Conservation (phyloP, 2,797 vertebrate species). For the Furcifer pardalis region DNA sequence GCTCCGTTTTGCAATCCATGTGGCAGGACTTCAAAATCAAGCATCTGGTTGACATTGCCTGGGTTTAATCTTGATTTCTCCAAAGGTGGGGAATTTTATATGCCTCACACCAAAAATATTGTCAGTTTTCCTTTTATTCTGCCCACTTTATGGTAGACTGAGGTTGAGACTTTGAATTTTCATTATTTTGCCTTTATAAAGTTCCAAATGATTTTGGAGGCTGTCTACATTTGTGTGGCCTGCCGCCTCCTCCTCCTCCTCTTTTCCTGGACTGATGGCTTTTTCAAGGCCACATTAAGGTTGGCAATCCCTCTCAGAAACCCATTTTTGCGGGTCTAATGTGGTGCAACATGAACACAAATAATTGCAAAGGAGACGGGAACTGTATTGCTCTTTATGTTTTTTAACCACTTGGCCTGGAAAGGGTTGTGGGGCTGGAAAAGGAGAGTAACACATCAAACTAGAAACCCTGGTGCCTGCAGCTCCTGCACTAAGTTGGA, state of each 20-base stretch:
- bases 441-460: not conserved
- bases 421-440: not conserved
- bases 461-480: not conserved
- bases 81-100: not conserved
- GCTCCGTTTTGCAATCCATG: too few species aligned
- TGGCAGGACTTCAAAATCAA: not conserved
- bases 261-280: not conserved
- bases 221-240: too few species aligned
- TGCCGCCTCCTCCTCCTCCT: not conserved
- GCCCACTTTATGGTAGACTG: not conserved
- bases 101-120: not conserved
- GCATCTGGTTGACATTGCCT: not conserved
- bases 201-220: not conserved
- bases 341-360: not conserved
- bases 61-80: not conserved
- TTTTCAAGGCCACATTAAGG: not conserved
- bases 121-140: not conserved
- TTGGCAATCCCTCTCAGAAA: not conserved
- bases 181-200: not conserved
- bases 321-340: conserved; percentile 8
- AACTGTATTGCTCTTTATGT: not conserved
- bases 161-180: too few species aligned
- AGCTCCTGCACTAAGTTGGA: conserved; percentile 1
- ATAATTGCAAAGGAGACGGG: not conserved
- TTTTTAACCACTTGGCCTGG: not conserved